phyloP scores from a whole-genome alignment of 2,888 invertebrate genomes.

The Pandemis corylana region DNA sequence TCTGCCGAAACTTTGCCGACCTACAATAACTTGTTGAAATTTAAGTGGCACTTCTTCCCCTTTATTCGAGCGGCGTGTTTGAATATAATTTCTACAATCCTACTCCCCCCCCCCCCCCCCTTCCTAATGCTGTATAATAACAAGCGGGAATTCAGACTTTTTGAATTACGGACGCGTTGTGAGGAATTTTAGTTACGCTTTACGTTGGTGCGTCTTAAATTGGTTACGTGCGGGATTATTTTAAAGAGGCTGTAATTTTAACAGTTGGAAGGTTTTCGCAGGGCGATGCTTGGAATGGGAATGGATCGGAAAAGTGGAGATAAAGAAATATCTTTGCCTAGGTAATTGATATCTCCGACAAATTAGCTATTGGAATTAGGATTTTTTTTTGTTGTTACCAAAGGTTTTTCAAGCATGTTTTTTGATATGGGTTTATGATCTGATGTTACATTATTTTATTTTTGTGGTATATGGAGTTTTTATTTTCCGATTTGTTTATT shows the following conservation, averaged over 20 bases:
- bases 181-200: constrained; percentile 32
- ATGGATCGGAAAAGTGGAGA: background rate
- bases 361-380: background rate
- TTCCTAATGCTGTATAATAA: constrained; percentile 30
- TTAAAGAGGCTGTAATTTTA: constrained; percentile 21
- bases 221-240: constrained; percentile 30
- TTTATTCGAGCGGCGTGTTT: constrained; percentile 22
- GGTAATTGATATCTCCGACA: background rate
- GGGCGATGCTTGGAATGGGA: background rate
- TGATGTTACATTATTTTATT: too few species aligned
- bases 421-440: too few species aligned
- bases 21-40: constrained; percentile 41
- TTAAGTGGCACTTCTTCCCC: constrained; percentile 28
- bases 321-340: background rate
- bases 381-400: background rate
- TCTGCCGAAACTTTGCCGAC: constrained; percentile 25
- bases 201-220: constrained; percentile 9
- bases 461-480: too few species aligned
- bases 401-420: too few species aligned
- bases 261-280: background rate
- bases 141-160: constrained; percentile 26
- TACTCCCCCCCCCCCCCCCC: background rate
- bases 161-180: constrained; percentile 24
- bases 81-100: constrained; percentile 34
- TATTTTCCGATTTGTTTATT: too few species aligned